Percentiles rank a stretch among this genome's conserved stretches.
Conservation (phyloP, 2,113 vertebrate genomes). For the Myotis lucifugus region DNA sequence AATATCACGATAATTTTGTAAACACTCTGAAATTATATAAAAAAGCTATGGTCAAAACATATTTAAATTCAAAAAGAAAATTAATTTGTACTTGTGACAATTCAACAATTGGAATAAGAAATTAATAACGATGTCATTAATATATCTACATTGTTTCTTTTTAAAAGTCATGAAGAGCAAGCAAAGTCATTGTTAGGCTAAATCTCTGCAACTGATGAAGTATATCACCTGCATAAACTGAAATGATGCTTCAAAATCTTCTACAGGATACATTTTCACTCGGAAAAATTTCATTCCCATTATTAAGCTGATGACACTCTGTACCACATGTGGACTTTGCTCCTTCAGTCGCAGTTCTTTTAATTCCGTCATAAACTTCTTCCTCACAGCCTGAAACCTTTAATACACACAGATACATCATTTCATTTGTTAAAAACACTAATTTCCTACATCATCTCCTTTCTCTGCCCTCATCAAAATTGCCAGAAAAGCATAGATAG, state of each 20-base stretch:
- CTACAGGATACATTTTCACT: constrained; percentile 99
- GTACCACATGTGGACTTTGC: constrained; percentile 95
- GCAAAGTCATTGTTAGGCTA: neutral
- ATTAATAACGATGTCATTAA: neutral
- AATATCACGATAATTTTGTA: neutral
- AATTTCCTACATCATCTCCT: neutral
- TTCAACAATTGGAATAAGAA: neutral
- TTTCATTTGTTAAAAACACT: neutral
- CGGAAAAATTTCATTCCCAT: constrained; percentile 99
- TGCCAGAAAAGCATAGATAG: neutral
- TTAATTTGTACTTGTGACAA: neutral
- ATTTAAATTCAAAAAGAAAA: neutral
- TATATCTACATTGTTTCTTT: neutral
- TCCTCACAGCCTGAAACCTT: constrained; percentile 98
- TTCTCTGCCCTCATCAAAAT: constrained; percentile 6
- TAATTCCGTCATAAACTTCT: constrained; percentile 98
- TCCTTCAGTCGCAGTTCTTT: constrained; percentile 97
- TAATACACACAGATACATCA: neutral
- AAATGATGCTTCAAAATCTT: constrained; percentile 99
- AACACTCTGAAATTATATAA: neutral
- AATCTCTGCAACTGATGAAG: neutral
- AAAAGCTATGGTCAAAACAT: neutral
- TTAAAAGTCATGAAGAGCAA: neutral
- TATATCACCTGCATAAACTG: constrained; percentile 97
- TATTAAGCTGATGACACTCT: constrained; percentile 98